phyloP scores from a whole-genome alignment of 2,113 vertebrate species.

The Passer domesticus region DNA sequence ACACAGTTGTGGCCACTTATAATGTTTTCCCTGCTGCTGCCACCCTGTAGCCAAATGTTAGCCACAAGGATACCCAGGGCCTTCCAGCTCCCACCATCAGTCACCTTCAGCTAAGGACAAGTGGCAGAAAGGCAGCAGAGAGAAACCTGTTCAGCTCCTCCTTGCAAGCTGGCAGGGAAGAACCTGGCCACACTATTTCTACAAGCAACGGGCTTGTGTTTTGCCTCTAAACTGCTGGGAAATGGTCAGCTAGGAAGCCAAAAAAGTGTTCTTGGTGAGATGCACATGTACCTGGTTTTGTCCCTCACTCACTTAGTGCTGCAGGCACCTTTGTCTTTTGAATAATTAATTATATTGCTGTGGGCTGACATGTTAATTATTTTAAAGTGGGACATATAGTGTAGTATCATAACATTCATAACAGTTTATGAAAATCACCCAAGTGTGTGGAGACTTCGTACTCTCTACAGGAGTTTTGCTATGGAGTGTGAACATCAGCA shows the following conservation, averaged over 20 bases:
- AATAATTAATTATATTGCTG: not conserved
- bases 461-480: not conserved
- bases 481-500: not conserved
- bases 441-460: not conserved
- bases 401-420: not conserved
- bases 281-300: fast-evolving
- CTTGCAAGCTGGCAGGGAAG: fast-evolving
- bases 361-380: not conserved
- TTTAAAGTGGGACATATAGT: not conserved
- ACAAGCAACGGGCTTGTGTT: not conserved
- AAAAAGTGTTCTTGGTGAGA: not conserved
- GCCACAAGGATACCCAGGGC: not conserved
- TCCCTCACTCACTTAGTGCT: not conserved
- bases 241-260: not conserved
- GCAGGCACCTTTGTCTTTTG: not conserved
- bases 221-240: not conserved
- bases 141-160: not conserved
- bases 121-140: not conserved
- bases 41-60: not conserved
- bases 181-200: not conserved
- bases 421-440: not conserved
- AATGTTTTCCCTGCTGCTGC: not conserved
- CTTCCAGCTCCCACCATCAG: not conserved
- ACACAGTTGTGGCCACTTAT: not conserved
- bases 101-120: not conserved